Evolutionary conservation across 2,113 vertebrate genomes (phyloP), one percentile per base, ranked within the genome.

Genomic region (Rhea pennata): DNA sequence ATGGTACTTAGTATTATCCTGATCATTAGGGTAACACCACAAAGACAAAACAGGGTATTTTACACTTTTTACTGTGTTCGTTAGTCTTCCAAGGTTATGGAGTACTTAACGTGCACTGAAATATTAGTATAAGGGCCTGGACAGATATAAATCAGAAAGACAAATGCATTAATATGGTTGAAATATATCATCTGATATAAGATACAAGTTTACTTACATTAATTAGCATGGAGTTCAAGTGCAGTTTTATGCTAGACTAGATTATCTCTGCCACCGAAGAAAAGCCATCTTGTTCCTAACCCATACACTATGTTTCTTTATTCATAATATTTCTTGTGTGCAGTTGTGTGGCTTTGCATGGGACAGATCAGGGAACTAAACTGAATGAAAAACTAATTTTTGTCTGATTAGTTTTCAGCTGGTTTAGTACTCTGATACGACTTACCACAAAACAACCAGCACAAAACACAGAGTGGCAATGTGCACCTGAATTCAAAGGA

Each of bases 291-390:
- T 54, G 15, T 31, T 42, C 54, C 48, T 62, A 62, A 24, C 12
- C 5, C 44, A 15, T 20, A 44, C 0, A 1, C 14, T 56, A 3
- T 2, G 10, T 29, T 50, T 5, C 39, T 69, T 56, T 65, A 65
- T 27, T 53, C 23, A 36, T 8, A 64, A 54, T 0, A 0, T 29
- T 15, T 51, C 56, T 42, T 23, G 22, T 1, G 48, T 39, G 16
- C 5, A 56, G 22, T 29, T 64, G 42, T 15, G 26, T 26, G 8
- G 61, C 48, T 74, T 44, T 12, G 5, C 1, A 1, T 3, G 59
- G 56, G 31, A 23, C 33, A 65, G 6, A 7, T 24, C 40, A 79
- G 14, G 22, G 31, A 84, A 84, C 29, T 87, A 51, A 74, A 39
- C 6, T 12, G 12, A 33, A 69, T 27, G 31, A 62, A 69, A 69